Conservation (phyloP, 2,888 invertebrate species). For the Chalcosyrphus nemorum region DNA sequence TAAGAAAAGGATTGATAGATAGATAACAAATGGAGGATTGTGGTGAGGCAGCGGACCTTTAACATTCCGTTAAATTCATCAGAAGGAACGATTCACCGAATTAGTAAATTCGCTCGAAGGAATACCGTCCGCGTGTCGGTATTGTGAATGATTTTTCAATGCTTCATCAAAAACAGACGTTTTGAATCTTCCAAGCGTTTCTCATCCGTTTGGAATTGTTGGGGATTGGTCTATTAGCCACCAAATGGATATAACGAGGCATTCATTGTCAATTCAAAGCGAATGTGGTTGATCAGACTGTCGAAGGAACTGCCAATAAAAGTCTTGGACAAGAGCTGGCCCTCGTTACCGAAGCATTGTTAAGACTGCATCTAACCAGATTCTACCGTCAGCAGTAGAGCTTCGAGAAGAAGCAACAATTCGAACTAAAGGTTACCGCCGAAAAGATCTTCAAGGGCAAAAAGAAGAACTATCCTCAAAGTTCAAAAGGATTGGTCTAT, state of each 20-base stretch:
- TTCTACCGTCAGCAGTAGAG: conserved; percentile 88
- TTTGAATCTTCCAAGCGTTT: too few species aligned
- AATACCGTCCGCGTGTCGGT: too few species aligned
- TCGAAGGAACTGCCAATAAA: conserved; percentile 87
- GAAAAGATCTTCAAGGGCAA: conserved; percentile 93
- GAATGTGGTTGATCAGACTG: conserved; percentile 89
- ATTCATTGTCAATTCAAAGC: conserved; percentile 90
- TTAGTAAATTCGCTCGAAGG: too few species aligned
- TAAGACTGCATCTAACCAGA: conserved; percentile 88
- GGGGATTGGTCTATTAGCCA: too few species aligned
- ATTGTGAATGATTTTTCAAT: too few species aligned
- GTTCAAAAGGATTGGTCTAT: too few species aligned
- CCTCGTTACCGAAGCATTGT: conserved; percentile 89
- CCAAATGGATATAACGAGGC: conserved; percentile 90
- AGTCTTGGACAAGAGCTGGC: conserved; percentile 91
- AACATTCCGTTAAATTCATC: too few species aligned
- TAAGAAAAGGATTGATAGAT: too few species aligned
- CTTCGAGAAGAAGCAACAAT: conserved; percentile 88
- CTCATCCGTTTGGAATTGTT: too few species aligned
- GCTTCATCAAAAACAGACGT: too few species aligned
- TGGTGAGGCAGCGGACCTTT: too few species aligned
- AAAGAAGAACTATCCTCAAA: conserved; percentile 90
- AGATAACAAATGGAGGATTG: too few species aligned
- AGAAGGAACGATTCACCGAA: conserved; percentile 92
- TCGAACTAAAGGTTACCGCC: conserved; percentile 93